A percentile compares a stretch with the other conserved stretches of the same genome.
These are phyloP conservation scores for Onychomys arenicola DNA, from an alignment of 2,797 vertebrate genomes.

Conservation along the genomic window DNA sequence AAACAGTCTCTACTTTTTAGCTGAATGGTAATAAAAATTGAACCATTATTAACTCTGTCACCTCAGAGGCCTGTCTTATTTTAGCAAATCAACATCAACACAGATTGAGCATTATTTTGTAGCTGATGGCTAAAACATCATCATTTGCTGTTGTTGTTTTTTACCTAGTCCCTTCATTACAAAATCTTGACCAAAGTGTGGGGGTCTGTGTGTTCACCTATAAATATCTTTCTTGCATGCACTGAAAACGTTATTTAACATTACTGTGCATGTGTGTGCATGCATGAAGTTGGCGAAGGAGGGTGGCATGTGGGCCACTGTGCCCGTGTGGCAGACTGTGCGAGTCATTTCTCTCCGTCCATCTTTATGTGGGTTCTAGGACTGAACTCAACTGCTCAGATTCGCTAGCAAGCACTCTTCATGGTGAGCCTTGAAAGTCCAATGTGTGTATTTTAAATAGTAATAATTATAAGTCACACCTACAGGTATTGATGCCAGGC, in stretches of 20 bases:
- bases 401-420: neutral
- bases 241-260: neutral
- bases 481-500: neutral
- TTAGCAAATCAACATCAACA: constrained; percentile 1
- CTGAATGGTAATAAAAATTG: neutral
- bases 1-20: neutral
- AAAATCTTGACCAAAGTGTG: constrained; percentile 29
- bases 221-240: neutral
- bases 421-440: neutral
- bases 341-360: neutral
- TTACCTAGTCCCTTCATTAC: neutral
- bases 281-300: too few species aligned
- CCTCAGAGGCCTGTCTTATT: neutral
- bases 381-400: neutral
- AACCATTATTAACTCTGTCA: neutral
- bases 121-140: neutral
- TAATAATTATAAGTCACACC: too few species aligned
- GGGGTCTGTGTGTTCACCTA: neutral
- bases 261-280: neutral
- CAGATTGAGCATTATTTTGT: neutral
- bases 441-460: neutral
- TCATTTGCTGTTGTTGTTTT: neutral
- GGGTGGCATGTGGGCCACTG: too few species aligned
- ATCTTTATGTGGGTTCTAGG: neutral
- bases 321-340: neutral